Evolutionary conservation across 2,113 vertebrate species (phyloP), one percentile per base, ranked within the genome.

Genomic region (Romanogobio albipinnatus): DNA sequence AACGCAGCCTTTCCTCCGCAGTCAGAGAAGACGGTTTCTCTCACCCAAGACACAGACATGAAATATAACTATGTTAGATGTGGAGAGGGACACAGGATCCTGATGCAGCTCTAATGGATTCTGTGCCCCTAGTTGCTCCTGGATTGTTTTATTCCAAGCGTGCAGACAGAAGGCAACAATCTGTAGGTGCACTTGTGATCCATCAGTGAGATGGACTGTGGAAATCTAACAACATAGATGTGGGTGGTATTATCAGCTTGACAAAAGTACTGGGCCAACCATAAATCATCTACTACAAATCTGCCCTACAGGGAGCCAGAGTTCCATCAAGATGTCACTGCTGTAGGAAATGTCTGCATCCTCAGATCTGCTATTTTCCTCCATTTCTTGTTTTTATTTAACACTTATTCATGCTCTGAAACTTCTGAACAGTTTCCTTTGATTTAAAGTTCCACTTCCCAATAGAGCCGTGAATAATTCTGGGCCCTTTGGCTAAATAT

Each of bases 181-280:
- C 66, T 74, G 36, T 26, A 49, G 70, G 36, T 53, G 61, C 77
- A 66, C 58, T 74, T 81, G 77, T 15, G 84, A 85, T 85, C 84
- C 78, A 86, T 86, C 84, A 86, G 78, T 62, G 68, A 86, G 70
- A 71, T 81, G 49, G 76, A 62, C 43, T 62, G 58, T 86, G 70
- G 61, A 73, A 82, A 81, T 53, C 43, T 45, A 64, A 82, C 84
- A 81, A 45, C 84, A 82, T 66, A 82, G 70, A 76, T 53, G 78
- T 82, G 56, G 78, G 73, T 81, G 84, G 58, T 66, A 81, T 81
- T 82, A 82, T 86, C 71, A 76, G 70, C 49, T 82, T 70, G 68
- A 64, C 70, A 81, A 86, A 86, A 80, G 70, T 43, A 56, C 58
- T 80, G 56, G 24, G 70, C 61, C 14, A 15, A 76, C 36, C 68